Conservation (phyloP, 2,888 invertebrate genomes). For the Sphecodes monilicornis region DNA sequence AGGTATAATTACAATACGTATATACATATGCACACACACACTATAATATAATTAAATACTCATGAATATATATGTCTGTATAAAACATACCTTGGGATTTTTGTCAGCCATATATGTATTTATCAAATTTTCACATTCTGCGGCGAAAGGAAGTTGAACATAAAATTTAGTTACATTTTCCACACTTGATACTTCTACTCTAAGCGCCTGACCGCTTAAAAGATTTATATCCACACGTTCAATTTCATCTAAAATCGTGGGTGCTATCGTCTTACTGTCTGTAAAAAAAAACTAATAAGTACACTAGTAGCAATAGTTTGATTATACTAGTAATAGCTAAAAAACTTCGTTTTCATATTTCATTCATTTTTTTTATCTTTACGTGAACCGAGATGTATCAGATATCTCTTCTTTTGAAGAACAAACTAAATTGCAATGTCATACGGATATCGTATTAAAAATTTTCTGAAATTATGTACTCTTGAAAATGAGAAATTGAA, state of each 20-base stretch:
- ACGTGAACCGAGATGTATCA: neutral
- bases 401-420: neutral
- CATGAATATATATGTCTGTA: slow-evolving; percentile 22
- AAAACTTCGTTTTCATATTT: neutral
- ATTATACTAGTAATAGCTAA: neutral
- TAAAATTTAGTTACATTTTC: slow-evolving; percentile 84
- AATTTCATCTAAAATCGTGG: slow-evolving; percentile 35
- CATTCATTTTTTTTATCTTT: neutral
- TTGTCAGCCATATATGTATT: slow-evolving; percentile 76
- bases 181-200: slow-evolving; percentile 83
- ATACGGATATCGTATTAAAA: neutral
- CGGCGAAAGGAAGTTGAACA: slow-evolving; percentile 83
- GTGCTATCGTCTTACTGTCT: slow-evolving; percentile 33
- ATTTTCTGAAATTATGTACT: neutral
- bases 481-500: neutral
- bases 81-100: slow-evolving; percentile 75
- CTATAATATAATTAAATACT: neutral
- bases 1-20: neutral
- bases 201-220: slow-evolving; percentile 84
- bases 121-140: slow-evolving; percentile 73
- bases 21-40: neutral
- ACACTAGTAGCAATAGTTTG: neutral
- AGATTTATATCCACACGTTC: slow-evolving; percentile 82
- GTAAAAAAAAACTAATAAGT: slow-evolving; percentile 16
- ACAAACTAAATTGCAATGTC: neutral